Base-by-base conservation (phyloP, 2,113 vertebrate genomes). In the Mobula hypostoma region DNA sequence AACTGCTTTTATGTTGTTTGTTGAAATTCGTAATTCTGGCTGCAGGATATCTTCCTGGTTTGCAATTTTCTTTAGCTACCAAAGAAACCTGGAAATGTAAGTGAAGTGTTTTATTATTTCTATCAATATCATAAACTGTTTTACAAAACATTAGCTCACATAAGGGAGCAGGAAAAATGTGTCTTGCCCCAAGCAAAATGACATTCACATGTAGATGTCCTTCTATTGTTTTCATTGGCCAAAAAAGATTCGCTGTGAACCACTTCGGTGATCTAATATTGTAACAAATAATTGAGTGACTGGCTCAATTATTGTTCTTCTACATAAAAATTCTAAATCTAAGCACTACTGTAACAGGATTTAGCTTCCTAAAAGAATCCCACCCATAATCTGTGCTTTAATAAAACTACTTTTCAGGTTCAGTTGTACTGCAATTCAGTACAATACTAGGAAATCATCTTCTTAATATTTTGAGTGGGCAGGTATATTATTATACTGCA, bases 301-400 rank as follows among this genome's bases (percentile, higher is more conserved):
- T 91, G 88, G 63, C 32, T 70, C 63, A 92, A 70, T 70, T 92
- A 87, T 27, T 92, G 70, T 92, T 92, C 14, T 72, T 70, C 90
- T 72, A 88, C 4, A 92, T 24, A 72, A 48, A 68, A 72, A 72
- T 24, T 72, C 32, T 92, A 72, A 48, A 92, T 15, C n/a, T 72
- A 72, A 92, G 72, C 19, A 72, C 88, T 68, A 91, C 21, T 70
- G 12, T 92, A 92, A 92, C 66, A 92, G 90, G 90, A 92, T 92
- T 66, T 48, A 92, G 66, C 36, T 72, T 7, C 32, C 40, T 66
- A 92, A 32, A 40, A 12, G 36, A 5, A 40, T 66, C 19, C 70
- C 90, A 48, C 17, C 9, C 66, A 48, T 72, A 92, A 72, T 92
- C 24, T 92, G n/a, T n/a, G 36, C 36, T 48, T 32, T 92, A 66